Base-by-base conservation (phyloP, 2,113 vertebrate genomes). In the Rhynchopsitta pachyrhyncha region DNA sequence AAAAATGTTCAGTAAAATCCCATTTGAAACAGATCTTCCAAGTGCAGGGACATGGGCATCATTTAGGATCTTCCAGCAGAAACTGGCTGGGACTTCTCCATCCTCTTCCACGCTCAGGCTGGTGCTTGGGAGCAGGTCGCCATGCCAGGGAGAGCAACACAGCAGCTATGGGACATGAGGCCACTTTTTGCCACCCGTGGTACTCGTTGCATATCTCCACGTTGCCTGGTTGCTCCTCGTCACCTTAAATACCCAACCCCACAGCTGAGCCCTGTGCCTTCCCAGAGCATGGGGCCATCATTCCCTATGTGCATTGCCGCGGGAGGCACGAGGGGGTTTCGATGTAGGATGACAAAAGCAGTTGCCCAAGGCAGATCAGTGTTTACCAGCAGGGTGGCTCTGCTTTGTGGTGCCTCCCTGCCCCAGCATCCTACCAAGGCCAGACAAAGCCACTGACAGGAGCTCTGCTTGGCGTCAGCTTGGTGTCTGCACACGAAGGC, bases 221-320 rank as follows among this genome's bases (percentile, higher is more conserved):
- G 1, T 22, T 42, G 57, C 25, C 57, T 60, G 25, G 5, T 7
- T 64, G 31, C 6, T 66, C 22, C 60, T 88, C 63, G 41, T 81
- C 6, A 2, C 64, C 71, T 39, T 42, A 69, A 69, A 84, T 17
- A 68, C 35, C 29, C 60, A 83, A 4, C 42, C 50, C 42, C 0
- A 1, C 17, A 15, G 71, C 49, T 39, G 75, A 88, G 49, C 41
- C 46, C 62, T 63, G 57, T 4, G 2, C 29, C 33, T 31, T 74
- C 55, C 57, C 1, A 4, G 46, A 35, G 35, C 76, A 62, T 0
- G 0, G 53, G 11, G 17, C 4, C 17, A 6, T 35, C 31, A 28
- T 20, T 67, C 50, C 39, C 22, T 31, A 2, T 5, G 39, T 4
- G 11, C 41, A 29, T 5, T 22, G 63, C 14, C 46, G 23, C 0